These are phyloP conservation scores for Crotophaga sulcirostris DNA, from an alignment of 2,113 vertebrate genomes.

Conservation along the genomic window DNA sequence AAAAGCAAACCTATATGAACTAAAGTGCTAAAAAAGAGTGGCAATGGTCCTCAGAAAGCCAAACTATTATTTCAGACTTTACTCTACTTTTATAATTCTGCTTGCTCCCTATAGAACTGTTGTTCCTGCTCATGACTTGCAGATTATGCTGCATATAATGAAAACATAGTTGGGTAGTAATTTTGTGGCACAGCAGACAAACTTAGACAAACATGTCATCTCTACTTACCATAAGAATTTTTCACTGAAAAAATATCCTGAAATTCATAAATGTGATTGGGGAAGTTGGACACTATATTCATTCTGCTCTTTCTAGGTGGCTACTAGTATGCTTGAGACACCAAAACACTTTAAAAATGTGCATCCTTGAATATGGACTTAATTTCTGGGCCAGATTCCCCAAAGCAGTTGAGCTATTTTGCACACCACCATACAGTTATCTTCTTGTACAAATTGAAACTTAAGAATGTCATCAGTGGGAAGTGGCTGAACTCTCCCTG, in stretches of 20 bases:
- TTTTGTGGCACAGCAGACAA: background rate
- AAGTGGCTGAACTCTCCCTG: background rate
- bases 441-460: background rate
- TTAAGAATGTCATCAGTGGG: background rate
- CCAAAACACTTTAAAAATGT: background rate
- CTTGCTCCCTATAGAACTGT: background rate
- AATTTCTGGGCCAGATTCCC: background rate
- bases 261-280: background rate
- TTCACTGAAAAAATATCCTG: background rate
- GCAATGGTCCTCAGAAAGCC: background rate
- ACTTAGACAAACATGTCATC: background rate
- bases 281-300: background rate
- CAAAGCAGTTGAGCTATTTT: background rate
- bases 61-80: background rate
- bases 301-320: background rate
- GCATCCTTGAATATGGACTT: background rate
- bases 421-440: background rate
- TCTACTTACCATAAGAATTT: background rate
- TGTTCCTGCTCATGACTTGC: background rate
- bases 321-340: background rate
- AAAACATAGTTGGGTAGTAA: background rate
- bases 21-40: background rate
- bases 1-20: background rate
- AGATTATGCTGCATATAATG: background rate
- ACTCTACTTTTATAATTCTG: background rate